Percentiles rank a stretch among this genome's conserved stretches.
These are phyloP conservation scores for Sanderia malayensis DNA, from an alignment of 30 jellyfish, hydroid and myxozoan species.

Conservation along the genomic window DNA sequence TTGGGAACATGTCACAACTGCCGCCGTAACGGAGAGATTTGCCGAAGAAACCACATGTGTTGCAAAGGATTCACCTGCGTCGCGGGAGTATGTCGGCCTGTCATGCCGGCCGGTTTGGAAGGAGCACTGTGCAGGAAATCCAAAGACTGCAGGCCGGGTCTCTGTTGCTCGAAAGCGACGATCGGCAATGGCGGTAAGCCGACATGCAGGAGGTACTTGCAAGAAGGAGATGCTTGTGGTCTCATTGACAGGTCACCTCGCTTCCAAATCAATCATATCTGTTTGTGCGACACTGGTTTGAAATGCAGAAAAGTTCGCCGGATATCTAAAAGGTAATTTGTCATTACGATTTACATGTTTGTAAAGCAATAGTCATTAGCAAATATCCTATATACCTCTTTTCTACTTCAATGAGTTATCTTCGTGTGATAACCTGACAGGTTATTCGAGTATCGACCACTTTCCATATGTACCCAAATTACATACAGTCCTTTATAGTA, in stretches of 20 bases:
- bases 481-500: no score
- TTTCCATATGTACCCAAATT: no score
- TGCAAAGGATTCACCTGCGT: slow-evolving; percentile 92
- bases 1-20: slow-evolving; percentile 71
- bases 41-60: slow-evolving; percentile 92
- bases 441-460: no score
- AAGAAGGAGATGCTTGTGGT: slow-evolving; percentile 81
- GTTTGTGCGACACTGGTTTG: slow-evolving; percentile 80
- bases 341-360: neutral
- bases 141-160: slow-evolving; percentile 85
- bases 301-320: slow-evolving; percentile 69
- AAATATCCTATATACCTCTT: no score
- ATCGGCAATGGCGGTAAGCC: slow-evolving; percentile 42
- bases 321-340: slow-evolving; percentile 31
- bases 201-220: slow-evolving; percentile 58
- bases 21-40: slow-evolving; percentile 76
- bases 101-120: slow-evolving; percentile 38
- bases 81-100: slow-evolving; percentile 73
- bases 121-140: slow-evolving; percentile 82
- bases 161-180: slow-evolving; percentile 83
- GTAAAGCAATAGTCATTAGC: no score
- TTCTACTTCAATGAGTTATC: no score
- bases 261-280: slow-evolving; percentile 39
- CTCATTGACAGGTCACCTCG: slow-evolving; percentile 41
- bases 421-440: no score